Evolutionary conservation across 1,140 invertebrate species (phyloP), one percentile per base, ranked within the genome.

Genomic region (Drosophila subpulchrella): DNA sequence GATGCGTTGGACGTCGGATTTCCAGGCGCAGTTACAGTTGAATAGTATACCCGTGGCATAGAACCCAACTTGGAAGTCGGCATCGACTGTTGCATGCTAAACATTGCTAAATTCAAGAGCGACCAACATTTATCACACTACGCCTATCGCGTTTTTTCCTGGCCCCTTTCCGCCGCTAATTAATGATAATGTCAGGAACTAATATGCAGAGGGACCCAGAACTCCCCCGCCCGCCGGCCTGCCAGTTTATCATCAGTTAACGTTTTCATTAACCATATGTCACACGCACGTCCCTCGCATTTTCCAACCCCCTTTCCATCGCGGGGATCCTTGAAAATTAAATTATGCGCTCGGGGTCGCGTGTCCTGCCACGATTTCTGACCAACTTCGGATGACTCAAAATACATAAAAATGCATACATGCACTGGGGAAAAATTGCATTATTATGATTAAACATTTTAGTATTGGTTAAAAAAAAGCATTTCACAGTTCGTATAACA

Each of bases 251-350:
- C 82, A 85, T 86, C 82, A 86, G 82, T 86, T 86, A 86, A 86
- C 82, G 84, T 86, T 89, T 86, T 86, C 82, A 86, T 86, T 86
- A 86, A 86, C 82, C 82, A 86, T 86, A 86, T 86, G 82, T 89
- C 82, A 86, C 82, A 86, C 82, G 82, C 82, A 89, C 66, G 66
- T 76, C 51, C 59, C 61, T 58, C 32, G 30, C 50, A 50, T 39
- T 55, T 50, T 39, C 15, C 58, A 60, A 53, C 51, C 73, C 51
- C 42, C 48, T 17, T 8, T 15, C 42, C 48, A 38, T 11, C 17
- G 24, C 30, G 34, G 36, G 67, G 63, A 76, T 68, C 84, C 81
- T 81, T 78, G 78, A 85, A 85, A 85, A 85, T 89, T 79, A 86
- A 86, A 86, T 86, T 89, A 86, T 86, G 82, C 82, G 83, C 75